A percentile compares a stretch with the other conserved stretches of the same genome.
These are phyloP conservation scores for Poliocrania exsul DNA, from an alignment of 2,797 vertebrate genomes.

Conservation along the genomic window DNA sequence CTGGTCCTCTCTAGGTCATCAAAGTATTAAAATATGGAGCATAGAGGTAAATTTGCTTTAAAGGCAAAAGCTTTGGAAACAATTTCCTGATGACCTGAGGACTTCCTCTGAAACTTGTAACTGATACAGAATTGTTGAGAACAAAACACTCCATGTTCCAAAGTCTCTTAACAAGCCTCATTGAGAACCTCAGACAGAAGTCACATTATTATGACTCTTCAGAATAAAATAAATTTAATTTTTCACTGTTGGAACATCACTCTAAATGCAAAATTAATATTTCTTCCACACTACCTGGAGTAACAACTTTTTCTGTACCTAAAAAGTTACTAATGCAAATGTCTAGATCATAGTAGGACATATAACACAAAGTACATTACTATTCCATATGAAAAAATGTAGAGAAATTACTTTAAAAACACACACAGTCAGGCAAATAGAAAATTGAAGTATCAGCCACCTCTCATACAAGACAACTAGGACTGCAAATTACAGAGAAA, in stretches of 20 bases:
- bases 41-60: not conserved
- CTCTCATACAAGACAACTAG: not conserved
- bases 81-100: not conserved
- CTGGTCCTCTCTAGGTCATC: not conserved
- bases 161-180: not conserved
- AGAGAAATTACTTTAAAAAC: not conserved
- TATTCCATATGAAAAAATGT: not conserved
- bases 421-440: not conserved
- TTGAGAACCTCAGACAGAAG: not conserved
- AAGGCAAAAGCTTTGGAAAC: not conserved
- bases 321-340: not conserved
- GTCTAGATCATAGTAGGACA: not conserved
- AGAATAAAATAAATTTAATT: not conserved
- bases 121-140: fast-evolving
- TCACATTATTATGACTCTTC: fast-evolving
- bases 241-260: not conserved
- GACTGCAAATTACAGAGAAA: not conserved
- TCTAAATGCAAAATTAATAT: not conserved
- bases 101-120: not conserved
- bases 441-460: not conserved
- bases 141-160: not conserved
- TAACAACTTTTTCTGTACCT: not conserved
- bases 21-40: not conserved
- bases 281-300: not conserved
- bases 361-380: not conserved